These are phyloP conservation scores for Salarias fasciatus DNA, from an alignment of 2,797 vertebrate species.

Conservation along the genomic window DNA sequence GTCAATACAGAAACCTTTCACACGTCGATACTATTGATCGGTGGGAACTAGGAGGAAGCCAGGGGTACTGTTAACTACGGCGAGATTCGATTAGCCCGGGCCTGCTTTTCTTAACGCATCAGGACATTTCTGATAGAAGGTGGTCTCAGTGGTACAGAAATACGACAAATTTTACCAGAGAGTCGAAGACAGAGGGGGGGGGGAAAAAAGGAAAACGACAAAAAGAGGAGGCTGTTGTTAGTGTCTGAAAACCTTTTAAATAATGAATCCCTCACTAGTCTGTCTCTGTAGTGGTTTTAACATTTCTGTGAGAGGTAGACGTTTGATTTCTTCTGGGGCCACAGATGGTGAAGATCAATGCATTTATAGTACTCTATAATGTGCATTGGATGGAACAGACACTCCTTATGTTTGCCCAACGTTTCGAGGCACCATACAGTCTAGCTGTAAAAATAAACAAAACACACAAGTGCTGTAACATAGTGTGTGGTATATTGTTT, in stretches of 20 bases:
- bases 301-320: constrained; percentile 31
- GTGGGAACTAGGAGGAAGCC: constrained; percentile 65
- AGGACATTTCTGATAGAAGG: constrained; percentile 74
- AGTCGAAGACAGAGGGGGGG: constrained; percentile 10
- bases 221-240: constrained; percentile 30
- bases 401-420: constrained; percentile 53
- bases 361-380: constrained; percentile 52
- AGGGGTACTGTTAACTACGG: constrained; percentile 75
- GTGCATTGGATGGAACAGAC: constrained; percentile 57
- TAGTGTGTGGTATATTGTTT: constrained; percentile 93
- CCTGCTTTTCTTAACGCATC: constrained; percentile 78
- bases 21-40: constrained; percentile 78
- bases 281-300: constrained; percentile 28
- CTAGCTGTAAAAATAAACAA: constrained; percentile 47
- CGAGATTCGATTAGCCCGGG: constrained; percentile 77
- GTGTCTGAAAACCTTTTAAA: constrained; percentile 35
- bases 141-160: constrained; percentile 62
- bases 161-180: constrained; percentile 29
- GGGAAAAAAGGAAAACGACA: constrained; percentile 30
- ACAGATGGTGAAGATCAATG: constrained; percentile 61
- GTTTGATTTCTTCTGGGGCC: constrained; percentile 40
- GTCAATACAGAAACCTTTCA: constrained; percentile 83
- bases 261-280: constrained; percentile 17
- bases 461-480: constrained; percentile 79
- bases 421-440: constrained; percentile 52